Evolutionary conservation across 2,113 vertebrate species (phyloP), one percentile per base, ranked within the genome.

Genomic region (Coryphaenoides rupestris): DNA sequence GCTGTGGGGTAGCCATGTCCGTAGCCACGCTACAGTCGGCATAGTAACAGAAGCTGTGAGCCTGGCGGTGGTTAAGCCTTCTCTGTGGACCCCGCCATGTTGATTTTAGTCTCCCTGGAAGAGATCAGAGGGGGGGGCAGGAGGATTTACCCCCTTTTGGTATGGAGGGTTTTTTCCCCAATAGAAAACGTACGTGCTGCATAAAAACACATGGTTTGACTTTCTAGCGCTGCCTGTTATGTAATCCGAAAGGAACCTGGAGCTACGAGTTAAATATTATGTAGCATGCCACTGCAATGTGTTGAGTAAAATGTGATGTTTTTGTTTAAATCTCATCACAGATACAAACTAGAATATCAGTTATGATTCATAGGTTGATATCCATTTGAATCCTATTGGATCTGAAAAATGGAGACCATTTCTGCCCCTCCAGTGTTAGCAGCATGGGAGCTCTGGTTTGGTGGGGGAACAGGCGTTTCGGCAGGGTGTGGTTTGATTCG

Each of bases 401-500:
- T 40, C 2, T 2, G 13, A 40, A 40, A 7, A 40, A 40, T 40
- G 33, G 33, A 40, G 33, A 40, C 33, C 33, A 40, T 64, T 73
- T 69, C 45, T 53, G 53, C 47, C 19, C 52, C 28, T 5, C 50
- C 40, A 9, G 21, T 58, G 59, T 24, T 50, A 61, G 52, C 65
- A n/a, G n/a, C 73, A 62, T 55, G 63, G 68, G 33, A 12, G 33
- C 33, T 7, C 47, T 63, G 63, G 60, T 54, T 58, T 53, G 60
- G 56, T 57, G 58, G 66, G 62, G 70, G 70, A 55, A 21, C 65
- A 72, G 58, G 58, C 23, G 63, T 73, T 79, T 83, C 63, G 21
- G 14, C 68, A 77, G 84, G 56, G 28, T 59, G 57, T 59, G 58
- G n/a, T 19, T 59, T 24, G 10, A 33, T 66, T 58, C 62, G 52